Percentiles rank a stretch among this genome's conserved stretches.
These are phyloP conservation scores for Diadromus collaris DNA, from an alignment of 2,888 invertebrate species.

Conservation along the genomic window DNA sequence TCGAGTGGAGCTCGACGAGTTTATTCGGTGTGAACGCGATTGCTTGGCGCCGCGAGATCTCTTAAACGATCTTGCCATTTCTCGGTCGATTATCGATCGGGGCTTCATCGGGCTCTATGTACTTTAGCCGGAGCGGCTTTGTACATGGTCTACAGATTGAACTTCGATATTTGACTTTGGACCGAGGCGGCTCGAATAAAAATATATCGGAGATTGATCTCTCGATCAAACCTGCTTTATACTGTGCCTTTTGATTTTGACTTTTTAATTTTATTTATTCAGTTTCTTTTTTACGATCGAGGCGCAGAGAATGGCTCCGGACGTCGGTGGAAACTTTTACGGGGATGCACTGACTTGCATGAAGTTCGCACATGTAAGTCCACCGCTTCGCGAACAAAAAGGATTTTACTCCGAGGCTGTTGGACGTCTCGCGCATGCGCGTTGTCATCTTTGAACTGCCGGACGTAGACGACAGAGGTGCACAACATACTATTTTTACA, in stretches of 20 bases:
- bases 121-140: background rate
- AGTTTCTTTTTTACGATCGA: background rate
- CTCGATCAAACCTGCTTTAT: background rate
- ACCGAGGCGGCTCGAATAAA: background rate
- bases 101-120: background rate
- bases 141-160: background rate
- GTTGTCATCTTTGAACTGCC: conserved; percentile 14
- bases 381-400: conserved; percentile 75
- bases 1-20: conserved; percentile 18
- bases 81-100: conserved; percentile 27
- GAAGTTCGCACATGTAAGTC: too few species aligned
- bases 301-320: background rate
- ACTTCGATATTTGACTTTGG: conserved; percentile 14
- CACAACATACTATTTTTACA: too few species aligned
- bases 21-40: conserved; percentile 10
- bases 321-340: background rate
- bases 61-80: conserved; percentile 11
- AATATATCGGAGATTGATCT: background rate
- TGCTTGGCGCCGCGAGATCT: conserved; percentile 6
- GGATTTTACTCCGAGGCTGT: conserved; percentile 73
- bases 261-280: background rate
- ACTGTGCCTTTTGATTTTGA: background rate
- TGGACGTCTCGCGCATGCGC: conserved; percentile 60
- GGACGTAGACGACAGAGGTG: background rate
- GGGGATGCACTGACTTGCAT: conserved; percentile 65